These are phyloP conservation scores for Lonchura striata DNA, from an alignment of 2,113 vertebrate genomes.

Conservation along the genomic window DNA sequence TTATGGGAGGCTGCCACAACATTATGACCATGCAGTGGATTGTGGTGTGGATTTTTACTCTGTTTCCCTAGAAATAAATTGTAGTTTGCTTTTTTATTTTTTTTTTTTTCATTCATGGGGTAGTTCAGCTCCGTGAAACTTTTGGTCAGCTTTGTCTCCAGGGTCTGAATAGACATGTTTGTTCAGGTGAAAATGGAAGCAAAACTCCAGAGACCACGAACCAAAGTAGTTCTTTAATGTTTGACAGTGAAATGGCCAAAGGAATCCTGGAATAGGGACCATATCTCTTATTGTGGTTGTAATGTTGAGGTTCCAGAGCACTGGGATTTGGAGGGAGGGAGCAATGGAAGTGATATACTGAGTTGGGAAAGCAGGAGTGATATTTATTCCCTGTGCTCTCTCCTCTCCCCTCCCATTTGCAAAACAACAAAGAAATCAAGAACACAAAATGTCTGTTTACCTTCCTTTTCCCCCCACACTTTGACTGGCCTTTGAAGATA, in stretches of 20 bases:
- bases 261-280: not conserved
- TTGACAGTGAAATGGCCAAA: not conserved
- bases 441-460: not conserved
- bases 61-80: not conserved
- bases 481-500: not conserved
- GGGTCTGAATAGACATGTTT: not conserved
- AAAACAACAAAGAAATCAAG: not conserved
- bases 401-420: not conserved
- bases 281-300: not conserved
- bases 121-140: not conserved
- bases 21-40: not conserved
- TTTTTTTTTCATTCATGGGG: not conserved
- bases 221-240: not conserved
- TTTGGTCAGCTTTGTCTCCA: not conserved
- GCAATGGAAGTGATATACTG: not conserved
- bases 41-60: not conserved
- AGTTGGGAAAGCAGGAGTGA: not conserved
- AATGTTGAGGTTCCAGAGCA: not conserved
- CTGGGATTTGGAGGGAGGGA: not conserved
- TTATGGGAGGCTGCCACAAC: not conserved
- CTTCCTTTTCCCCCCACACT: not conserved
- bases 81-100: not conserved
- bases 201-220: rapidly evolving
- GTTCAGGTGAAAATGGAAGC: not conserved
- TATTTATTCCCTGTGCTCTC: not conserved